Conservation (phyloP, 2,888 invertebrate genomes). For the Zygogramma bicolorata region DNA sequence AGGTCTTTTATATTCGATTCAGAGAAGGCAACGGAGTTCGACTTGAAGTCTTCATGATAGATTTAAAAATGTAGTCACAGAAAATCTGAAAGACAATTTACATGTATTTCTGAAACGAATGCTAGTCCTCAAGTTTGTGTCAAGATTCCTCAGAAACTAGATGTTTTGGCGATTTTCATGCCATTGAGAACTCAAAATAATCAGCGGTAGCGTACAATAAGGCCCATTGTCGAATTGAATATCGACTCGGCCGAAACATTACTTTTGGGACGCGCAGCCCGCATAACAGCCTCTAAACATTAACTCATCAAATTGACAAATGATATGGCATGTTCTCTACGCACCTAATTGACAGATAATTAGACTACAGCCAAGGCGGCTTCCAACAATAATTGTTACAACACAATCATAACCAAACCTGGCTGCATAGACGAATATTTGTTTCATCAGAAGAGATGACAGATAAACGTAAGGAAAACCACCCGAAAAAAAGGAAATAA, state of each 20-base stretch:
- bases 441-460: constrained; percentile 20
- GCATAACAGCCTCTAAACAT: constrained; percentile 65
- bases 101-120: no score
- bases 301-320: constrained; percentile 65
- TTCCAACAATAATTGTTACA: constrained; percentile 63
- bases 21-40: no score
- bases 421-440: constrained; percentile 47
- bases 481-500: neutral
- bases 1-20: no score
- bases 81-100: no score
- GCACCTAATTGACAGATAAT: constrained; percentile 65
- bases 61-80: no score
- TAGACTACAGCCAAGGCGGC: constrained; percentile 59
- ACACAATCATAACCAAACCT: constrained; percentile 61
- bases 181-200: no score
- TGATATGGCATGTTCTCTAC: constrained; percentile 64
- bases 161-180: no score
- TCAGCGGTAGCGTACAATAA: no score
- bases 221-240: constrained; percentile 1
- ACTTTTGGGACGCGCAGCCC: constrained; percentile 53
- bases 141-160: no score
- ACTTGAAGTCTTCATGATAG: no score
- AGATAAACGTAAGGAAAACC: constrained; percentile 41
- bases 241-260: neutral
- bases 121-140: no score